phyloP scores from a whole-genome alignment of 1,140 invertebrate species.

The Heliconius congener region DNA sequence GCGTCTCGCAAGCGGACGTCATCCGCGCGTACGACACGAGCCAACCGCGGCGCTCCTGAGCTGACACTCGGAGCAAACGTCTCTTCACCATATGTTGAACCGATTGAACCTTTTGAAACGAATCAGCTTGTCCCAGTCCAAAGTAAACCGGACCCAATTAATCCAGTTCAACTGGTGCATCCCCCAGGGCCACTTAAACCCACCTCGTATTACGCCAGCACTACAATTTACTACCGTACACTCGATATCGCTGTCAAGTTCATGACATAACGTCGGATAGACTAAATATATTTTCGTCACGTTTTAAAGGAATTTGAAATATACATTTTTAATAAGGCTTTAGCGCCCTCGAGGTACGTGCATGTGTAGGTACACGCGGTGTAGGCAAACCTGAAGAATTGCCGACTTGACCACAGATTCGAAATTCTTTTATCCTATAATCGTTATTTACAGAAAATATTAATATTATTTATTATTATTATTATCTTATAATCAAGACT shows the following conservation, averaged over 20 bases:
- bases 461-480: neutral
- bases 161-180: neutral
- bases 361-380: slow-evolving; percentile 1
- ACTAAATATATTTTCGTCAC: slow-evolving; percentile 33
- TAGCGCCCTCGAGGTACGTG: slow-evolving; percentile 19
- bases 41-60: slow-evolving; percentile 89
- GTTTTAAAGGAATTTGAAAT: slow-evolving; percentile 35
- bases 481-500: slow-evolving; percentile 1
- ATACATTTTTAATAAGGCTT: slow-evolving; percentile 31
- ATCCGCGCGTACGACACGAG: slow-evolving; percentile 97
- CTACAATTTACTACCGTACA: neutral
- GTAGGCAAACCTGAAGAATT: neutral
- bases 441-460: neutral
- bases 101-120: neutral
- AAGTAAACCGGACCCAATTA: neutral
- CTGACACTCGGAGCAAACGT: neutral
- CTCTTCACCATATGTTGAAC: slow-evolving; percentile 24
- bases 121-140: neutral
- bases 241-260: slow-evolving; percentile 7
- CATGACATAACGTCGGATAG: slow-evolving; percentile 11
- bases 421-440: neutral
- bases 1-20: slow-evolving; percentile 94
- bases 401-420: neutral
- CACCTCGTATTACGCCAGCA: neutral
- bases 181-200: neutral